Evolutionary conservation across 2,797 vertebrate genomes (phyloP).

Genomic region (Otolemur crassicaudatus): DNA sequence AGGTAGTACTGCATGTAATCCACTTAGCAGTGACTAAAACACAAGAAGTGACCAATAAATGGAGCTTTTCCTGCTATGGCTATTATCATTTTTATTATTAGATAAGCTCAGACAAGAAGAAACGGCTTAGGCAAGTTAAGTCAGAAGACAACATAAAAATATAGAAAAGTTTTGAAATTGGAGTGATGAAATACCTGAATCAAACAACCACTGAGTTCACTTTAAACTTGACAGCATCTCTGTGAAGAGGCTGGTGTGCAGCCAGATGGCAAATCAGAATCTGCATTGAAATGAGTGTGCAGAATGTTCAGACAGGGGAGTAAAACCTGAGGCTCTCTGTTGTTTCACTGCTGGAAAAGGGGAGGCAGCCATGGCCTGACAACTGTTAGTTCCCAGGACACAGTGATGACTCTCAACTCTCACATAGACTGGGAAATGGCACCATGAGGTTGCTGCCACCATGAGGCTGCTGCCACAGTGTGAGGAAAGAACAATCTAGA

Average conservation of each 20-base stretch:
- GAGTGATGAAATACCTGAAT: constrained; percentile 68
- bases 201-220: constrained; percentile 66
- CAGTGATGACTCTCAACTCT: not conserved
- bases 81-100: not conserved
- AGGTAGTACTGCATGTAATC: not conserved
- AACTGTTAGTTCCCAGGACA: not conserved
- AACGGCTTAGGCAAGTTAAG: constrained; percentile 25
- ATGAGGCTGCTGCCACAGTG: not conserved
- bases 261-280: constrained; percentile 19
- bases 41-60: constrained; percentile 26
- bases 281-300: constrained; percentile 12
- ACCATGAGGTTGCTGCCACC: not conserved
- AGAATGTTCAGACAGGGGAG: not conserved
- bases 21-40: constrained; percentile 2
- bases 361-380: fast-evolving
- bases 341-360: not conserved
- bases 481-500: not conserved
- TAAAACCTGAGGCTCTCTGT: not conserved
- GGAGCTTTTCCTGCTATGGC: not conserved
- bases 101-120: not conserved
- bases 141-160: constrained; percentile 58
- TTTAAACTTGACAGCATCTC: constrained; percentile 55
- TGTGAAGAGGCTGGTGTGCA: constrained; percentile 53
- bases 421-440: not conserved
- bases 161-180: constrained; percentile 23